Conservation (phyloP, 2,888 invertebrate species). For the Tetragonula carbonaria region DNA sequence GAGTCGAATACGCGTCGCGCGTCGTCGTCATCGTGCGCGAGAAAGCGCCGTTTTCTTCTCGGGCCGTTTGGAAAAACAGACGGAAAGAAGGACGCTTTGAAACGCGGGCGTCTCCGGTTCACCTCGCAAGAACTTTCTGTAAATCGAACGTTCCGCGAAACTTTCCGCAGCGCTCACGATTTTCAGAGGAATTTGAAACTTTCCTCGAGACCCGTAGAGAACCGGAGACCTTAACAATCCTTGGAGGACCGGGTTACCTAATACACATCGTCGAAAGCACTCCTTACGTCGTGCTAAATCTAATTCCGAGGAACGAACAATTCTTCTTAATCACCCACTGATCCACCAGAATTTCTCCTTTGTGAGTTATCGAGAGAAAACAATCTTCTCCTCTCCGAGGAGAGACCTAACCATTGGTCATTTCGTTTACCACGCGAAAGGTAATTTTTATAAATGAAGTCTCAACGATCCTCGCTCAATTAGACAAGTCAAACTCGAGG, state of each 20-base stretch:
- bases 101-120: conserved; percentile 7
- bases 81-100: not conserved
- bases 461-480: no score
- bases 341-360: not conserved
- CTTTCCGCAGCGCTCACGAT: conserved; percentile 15
- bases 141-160: conserved; percentile 47
- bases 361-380: not conserved
- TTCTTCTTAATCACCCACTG: not conserved
- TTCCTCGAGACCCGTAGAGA: not conserved
- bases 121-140: conserved; percentile 29
- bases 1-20: conserved; percentile 1
- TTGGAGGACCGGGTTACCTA: not conserved
- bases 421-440: no score
- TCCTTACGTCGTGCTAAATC: not conserved
- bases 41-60: not conserved
- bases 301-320: not conserved
- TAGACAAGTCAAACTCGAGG: no score
- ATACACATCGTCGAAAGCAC: not conserved
- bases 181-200: conserved; percentile 46
- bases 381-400: not conserved
- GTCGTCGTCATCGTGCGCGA: not conserved
- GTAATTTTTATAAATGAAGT: no score
- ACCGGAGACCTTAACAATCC: conserved; percentile 26
- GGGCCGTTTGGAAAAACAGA: conserved; percentile 2
- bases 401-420: no score